phyloP scores from a whole-genome alignment of 1,140 invertebrate genomes.

The Neotoxoptera formosana region DNA sequence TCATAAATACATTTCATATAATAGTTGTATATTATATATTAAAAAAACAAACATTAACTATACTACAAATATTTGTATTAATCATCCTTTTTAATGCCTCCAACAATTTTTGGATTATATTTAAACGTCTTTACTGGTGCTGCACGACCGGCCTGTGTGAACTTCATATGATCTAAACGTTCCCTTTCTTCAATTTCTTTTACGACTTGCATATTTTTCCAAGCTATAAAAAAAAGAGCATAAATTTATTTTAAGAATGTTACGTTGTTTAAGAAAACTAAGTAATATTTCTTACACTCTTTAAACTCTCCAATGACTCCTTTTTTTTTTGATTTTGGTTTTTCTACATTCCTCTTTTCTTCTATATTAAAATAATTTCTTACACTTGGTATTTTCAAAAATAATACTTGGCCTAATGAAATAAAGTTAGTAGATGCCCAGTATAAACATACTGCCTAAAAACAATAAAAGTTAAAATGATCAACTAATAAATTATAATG shows the following conservation, averaged over 20 bases:
- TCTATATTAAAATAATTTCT: constrained; percentile 83
- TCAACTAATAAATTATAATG: background rate
- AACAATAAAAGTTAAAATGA: constrained; percentile 54
- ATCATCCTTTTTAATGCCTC: constrained; percentile 51
- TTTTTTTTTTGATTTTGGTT: constrained; percentile 73
- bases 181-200: constrained; percentile 79
- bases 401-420: constrained; percentile 81
- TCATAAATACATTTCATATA: background rate
- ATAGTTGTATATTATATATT: background rate
- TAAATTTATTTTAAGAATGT: background rate
- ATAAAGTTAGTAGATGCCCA: constrained; percentile 90
- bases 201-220: constrained; percentile 83
- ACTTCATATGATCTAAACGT: constrained; percentile 78
- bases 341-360: constrained; percentile 64
- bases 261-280: background rate
- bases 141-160: constrained; percentile 79
- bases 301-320: constrained; percentile 80
- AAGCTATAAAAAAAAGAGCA: constrained; percentile 69
- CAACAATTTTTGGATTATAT: constrained; percentile 77
- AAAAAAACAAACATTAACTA: constrained; percentile 52
- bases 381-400: constrained; percentile 80
- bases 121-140: constrained; percentile 87
- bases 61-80: constrained; percentile 34
- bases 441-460: constrained; percentile 85
- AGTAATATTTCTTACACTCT: constrained; percentile 73